phyloP scores from a whole-genome alignment of 2,888 invertebrate genomes.

The Heteropelma amictum region DNA sequence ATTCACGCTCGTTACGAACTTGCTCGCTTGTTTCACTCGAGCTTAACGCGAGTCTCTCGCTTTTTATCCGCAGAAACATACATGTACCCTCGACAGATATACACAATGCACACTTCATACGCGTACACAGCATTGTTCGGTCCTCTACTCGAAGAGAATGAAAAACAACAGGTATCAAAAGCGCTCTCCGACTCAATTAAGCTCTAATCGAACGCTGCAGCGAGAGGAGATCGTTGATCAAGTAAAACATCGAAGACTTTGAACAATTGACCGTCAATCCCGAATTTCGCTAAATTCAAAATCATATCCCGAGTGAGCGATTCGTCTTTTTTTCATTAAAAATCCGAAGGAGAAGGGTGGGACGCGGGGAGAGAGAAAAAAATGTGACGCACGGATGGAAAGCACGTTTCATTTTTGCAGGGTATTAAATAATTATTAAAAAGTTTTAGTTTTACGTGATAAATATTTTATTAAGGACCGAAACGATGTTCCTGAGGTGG shows the following conservation, averaged over 20 bases:
- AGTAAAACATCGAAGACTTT: conserved; percentile 11
- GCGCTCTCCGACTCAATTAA: conserved; percentile 39
- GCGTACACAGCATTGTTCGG: neutral
- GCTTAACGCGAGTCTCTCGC: conserved; percentile 25
- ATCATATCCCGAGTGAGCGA: no score
- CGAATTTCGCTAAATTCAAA: no score
- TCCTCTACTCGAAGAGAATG: conserved; percentile 1
- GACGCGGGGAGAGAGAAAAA: no score
- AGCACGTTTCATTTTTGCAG: no score
- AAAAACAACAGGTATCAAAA: conserved; percentile 10
- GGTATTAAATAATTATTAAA: neutral
- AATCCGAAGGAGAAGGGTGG: no score
- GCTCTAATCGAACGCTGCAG: conserved; percentile 22
- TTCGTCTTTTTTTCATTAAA: no score
- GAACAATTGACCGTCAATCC: no score
- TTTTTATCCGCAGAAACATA: neutral
- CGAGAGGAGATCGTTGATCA: conserved; percentile 15
- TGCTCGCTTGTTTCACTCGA: conserved; percentile 23
- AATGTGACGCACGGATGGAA: no score
- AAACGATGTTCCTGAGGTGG: neutral
- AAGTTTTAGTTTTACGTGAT: neutral
- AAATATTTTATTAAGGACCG: neutral
- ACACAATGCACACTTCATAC: neutral
- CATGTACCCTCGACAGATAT: conserved; percentile 2
- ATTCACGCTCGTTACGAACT: conserved; percentile 25